A percentile compares a stretch with the other conserved stretches of the same genome.
Conservation (phyloP, 2,888 invertebrate genomes). For the Acrocyrtus sp. region DNA sequence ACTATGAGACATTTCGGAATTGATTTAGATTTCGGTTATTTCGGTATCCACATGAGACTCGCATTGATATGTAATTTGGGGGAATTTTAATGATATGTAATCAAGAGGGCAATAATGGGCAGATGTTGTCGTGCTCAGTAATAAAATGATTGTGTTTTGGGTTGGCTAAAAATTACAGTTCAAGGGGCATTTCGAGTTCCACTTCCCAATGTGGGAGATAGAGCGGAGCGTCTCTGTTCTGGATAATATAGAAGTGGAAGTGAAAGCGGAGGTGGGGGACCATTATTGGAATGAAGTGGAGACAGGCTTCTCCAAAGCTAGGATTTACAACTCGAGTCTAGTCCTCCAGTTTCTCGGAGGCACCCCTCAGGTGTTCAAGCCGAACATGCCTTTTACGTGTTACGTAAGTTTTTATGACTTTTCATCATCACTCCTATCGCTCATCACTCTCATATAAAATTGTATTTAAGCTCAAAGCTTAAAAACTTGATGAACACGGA, state of each 20-base stretch:
- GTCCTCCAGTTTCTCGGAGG: conserved; percentile 85
- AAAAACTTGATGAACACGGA: conserved; percentile 4
- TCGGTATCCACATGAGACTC: too few relatives aligned
- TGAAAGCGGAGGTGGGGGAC: conserved; percentile 89
- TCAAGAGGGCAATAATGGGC: conserved; percentile 15
- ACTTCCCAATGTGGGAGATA: conserved; percentile 85
- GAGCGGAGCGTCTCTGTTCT: conserved; percentile 72
- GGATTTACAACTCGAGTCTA: conserved; percentile 88
- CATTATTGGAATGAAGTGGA: conserved; percentile 86
- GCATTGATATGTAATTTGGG: too few relatives aligned
- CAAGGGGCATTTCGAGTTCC: conserved; percentile 87
- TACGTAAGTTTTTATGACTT: conserved; percentile 74
- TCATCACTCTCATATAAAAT: conserved; percentile 60
- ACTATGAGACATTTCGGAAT: too few relatives aligned
- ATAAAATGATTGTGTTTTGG: conserved; percentile 29
- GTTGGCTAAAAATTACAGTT: conserved; percentile 72
- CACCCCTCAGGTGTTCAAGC: conserved; percentile 93
- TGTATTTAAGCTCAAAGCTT: too few relatives aligned
- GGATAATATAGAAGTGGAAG: conserved; percentile 82
- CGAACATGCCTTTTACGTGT: conserved; percentile 88
- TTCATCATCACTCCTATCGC: conserved; percentile 7
- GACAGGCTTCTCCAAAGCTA: conserved; percentile 86
- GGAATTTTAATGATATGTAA: conserved; percentile 5
- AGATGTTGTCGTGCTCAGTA: conserved; percentile 27
- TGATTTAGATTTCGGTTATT: too few relatives aligned